These are phyloP conservation scores for Chelmon rostratus DNA, from an alignment of 2,797 vertebrate species.

Conservation along the genomic window DNA sequence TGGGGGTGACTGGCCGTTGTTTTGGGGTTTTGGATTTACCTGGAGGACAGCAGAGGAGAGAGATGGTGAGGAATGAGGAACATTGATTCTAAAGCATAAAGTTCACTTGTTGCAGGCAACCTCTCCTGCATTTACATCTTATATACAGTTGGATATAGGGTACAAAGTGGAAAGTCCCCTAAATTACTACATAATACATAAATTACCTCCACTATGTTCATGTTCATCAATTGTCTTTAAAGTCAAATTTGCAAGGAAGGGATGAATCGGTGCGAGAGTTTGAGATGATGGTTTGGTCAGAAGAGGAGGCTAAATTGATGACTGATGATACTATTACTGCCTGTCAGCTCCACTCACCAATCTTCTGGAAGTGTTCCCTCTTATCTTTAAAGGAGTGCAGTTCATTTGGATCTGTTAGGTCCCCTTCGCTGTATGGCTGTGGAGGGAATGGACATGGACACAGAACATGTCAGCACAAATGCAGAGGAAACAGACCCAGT, in stretches of 20 bases:
- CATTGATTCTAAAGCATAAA: no score
- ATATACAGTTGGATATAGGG: neutral
- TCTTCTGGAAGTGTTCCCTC: conserved; percentile 90
- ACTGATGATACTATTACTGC: neutral
- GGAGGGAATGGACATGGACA: neutral
- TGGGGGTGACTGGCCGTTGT: conserved; percentile 30
- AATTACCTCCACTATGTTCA: neutral
- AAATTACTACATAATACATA: neutral
- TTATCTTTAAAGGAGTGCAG: conserved; percentile 89
- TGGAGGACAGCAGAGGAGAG: conserved; percentile 56
- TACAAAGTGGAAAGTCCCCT: neutral
- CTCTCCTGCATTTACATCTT: neutral
- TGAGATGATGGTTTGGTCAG: neutral
- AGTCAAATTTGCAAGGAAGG: neutral
- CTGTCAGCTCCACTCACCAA: conserved; percentile 84
- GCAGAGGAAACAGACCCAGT: neutral
- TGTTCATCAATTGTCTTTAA: neutral
- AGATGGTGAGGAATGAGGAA: neutral
- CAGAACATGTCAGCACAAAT: neutral
- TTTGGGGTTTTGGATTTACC: conserved; percentile 75
- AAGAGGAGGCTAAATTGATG: neutral
- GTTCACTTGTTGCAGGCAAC: no score
- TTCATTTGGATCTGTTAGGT: conserved; percentile 48
- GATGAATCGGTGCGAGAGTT: neutral
- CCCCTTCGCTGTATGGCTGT: conserved; percentile 61